Evolutionary conservation across 2,888 invertebrate genomes (phyloP), one percentile per base, ranked within the genome.

Genomic region (Lepidochrysops patricia): DNA sequence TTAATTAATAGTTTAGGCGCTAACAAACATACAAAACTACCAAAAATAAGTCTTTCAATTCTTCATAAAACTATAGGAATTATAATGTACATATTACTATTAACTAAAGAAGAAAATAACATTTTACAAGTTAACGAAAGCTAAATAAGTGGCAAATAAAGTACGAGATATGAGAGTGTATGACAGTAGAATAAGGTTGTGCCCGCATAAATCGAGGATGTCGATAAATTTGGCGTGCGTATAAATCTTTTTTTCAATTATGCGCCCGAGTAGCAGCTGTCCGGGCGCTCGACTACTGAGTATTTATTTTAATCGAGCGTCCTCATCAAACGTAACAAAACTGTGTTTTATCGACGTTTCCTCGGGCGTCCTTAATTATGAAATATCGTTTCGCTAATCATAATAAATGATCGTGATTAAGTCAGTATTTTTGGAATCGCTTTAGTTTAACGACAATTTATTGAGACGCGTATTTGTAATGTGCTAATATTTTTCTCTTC

Each of bases 171-270:
- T 54, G 29, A 15, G 19, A 15, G 52, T 27, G 29, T 54, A 9
- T 54, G 54, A 54, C 54, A 52, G 54, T 54, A 32, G 54, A 32
- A 32, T 54, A 54, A 54, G 54, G 54, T 54, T 32, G 54, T 19
- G 32, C 32, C 19, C 19, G 52, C 52, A 79, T 84, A 85, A 84
- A 86, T 86, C 74, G 79, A 71, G 69, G 69, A 71, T 80, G 80
- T 84, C 85, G 79, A 87, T 87, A 88, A 85, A 87, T 87, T 87
- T 81, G 84, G 85, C 80, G 80, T 75, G 80, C 76, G 75, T 80
- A 86, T 87, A 87, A 87, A 86, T 87, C 84, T 82, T 78, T 79
- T 79, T 87, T 87, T 88, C 87, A 88, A 88, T 87, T 88, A 88
- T 82, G 74, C 77, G 72, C 70, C 69, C 75, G 75, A 81, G 84